phyloP scores from a whole-genome alignment of 2,113 vertebrate species.

The Gambusia holbrooki region DNA sequence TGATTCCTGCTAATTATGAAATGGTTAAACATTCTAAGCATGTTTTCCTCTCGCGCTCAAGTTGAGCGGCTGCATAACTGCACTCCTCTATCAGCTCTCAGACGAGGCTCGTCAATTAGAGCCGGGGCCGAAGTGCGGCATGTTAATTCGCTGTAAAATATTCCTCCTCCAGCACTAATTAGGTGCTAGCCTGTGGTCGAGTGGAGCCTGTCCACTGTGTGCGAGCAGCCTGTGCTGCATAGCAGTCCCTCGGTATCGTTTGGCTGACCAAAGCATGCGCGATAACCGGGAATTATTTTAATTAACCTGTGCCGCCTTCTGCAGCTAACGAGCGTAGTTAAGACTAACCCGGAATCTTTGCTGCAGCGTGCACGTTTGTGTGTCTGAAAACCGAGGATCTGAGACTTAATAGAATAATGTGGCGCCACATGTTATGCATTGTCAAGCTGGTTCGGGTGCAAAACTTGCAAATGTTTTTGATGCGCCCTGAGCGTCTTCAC shows the following conservation, averaged over 20 bases:
- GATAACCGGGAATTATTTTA: slow-evolving; percentile 85
- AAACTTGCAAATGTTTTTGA: neutral
- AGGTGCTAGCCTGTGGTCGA: slow-evolving; percentile 72
- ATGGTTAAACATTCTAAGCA: slow-evolving; percentile 74
- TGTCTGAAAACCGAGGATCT: slow-evolving; percentile 24
- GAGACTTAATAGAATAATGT: slow-evolving; percentile 32
- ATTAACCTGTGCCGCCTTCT: slow-evolving; percentile 82
- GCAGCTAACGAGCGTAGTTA: slow-evolving; percentile 83
- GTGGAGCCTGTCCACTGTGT: slow-evolving; percentile 53
- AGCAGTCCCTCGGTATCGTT: slow-evolving; percentile 81
- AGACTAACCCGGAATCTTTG: slow-evolving; percentile 69
- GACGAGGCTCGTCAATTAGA: slow-evolving; percentile 79
- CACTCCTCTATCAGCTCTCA: slow-evolving; percentile 62
- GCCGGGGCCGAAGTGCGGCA: slow-evolving; percentile 69
- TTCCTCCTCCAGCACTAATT: slow-evolving; percentile 81
- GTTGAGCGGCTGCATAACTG: slow-evolving; percentile 43
- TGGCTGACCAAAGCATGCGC: slow-evolving; percentile 81
- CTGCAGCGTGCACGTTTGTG: slow-evolving; percentile 50
- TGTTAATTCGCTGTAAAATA: slow-evolving; percentile 82
- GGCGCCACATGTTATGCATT: slow-evolving; percentile 52
- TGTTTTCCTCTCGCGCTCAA: slow-evolving; percentile 59
- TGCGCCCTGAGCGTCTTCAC: neutral
- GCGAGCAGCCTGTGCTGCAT: slow-evolving; percentile 69
- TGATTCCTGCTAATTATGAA: slow-evolving; percentile 76
- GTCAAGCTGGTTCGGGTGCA: slow-evolving; percentile 15